Evolutionary conservation across 2,113 vertebrate species (phyloP), one percentile per base, ranked within the genome.

Genomic region (Oncorhynchus clarkii): DNA sequence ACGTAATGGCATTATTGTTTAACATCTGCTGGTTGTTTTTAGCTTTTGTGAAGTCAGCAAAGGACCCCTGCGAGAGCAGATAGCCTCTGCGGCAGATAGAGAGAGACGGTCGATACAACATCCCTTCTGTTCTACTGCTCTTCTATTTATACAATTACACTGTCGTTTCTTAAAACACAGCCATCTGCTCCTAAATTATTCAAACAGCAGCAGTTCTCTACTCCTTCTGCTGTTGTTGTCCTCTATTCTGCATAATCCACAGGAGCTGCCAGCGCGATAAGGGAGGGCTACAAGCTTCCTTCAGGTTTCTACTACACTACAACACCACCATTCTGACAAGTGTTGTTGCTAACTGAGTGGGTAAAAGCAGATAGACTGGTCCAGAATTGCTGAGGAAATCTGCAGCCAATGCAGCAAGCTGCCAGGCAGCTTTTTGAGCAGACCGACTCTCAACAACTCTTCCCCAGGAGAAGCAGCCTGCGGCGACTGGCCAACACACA

Each of bases 331-430:
- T 5, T 45, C 39, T 45, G 39, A 45, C 39, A 9, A 9, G 9
- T 45, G 39, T 45, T 2, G 9, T 45, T 81, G 83, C 74, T 80
- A 85, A 83, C 80, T 27, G 70, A 80, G 45, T 73, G 54, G 60
- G 70, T 34, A 49, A 78, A 85, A 45, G 9, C 39, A 45, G 60
- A 7, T 59, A 76, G 70, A 71, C 49, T 77, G 54, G 75, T 84
- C 76, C 77, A 76, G 83, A 88, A 85, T 84, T 81, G 48, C 76
- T 83, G 89, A 85, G 84, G 83, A 89, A 86, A 89, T 77, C 67
- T 82, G 88, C 81, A 31, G 22, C 72, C 86, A 86, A 45, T 75
- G 82, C 84, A 83, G 79, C 75, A 84, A 45, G 39, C 39, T 45
- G 8, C 9, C 39, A 45, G 82, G 84, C 76, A 77, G 73, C 80